Evolutionary conservation across 2,888 invertebrate genomes (phyloP).

Genomic region (Ceratothoa steindachneri): DNA sequence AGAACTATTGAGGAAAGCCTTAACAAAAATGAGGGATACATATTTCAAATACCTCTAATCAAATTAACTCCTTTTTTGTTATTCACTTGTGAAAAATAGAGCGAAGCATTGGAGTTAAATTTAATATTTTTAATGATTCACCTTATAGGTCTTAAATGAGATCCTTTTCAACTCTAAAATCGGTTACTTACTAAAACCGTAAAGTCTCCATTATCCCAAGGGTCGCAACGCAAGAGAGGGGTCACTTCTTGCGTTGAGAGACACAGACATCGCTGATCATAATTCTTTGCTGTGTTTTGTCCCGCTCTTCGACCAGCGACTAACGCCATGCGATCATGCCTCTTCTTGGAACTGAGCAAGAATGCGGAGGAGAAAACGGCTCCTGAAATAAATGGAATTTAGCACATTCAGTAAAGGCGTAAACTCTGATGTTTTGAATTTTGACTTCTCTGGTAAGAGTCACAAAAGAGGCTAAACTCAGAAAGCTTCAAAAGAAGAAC

Average conservation of each 20-base stretch:
- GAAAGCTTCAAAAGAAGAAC: too few relatives aligned
- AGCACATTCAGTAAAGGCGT: too few relatives aligned
- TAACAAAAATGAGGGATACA: neutral
- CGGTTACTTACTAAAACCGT: neutral
- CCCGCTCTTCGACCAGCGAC: slow-evolving; percentile 1
- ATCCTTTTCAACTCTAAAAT: neutral
- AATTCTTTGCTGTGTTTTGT: neutral
- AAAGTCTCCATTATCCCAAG: slow-evolving; percentile 3
- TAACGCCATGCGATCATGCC: neutral
- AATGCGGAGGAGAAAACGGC: neutral
- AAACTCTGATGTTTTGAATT: too few relatives aligned
- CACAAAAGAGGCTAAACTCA: too few relatives aligned
- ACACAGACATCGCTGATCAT: neutral
- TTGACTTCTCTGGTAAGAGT: too few relatives aligned
- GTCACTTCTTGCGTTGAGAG: slow-evolving; percentile 4
- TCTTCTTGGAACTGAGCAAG: neutral
- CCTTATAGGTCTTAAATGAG: too few relatives aligned
- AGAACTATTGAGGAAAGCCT: neutral
- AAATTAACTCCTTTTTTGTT: too few relatives aligned
- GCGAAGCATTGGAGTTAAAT: too few relatives aligned
- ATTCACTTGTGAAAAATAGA: too few relatives aligned
- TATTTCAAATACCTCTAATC: neutral
- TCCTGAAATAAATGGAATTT: neutral
- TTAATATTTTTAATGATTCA: too few relatives aligned
- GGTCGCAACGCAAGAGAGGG: neutral